These are phyloP conservation scores for Myrmophylax atrothorax DNA, from an alignment of 2,113 vertebrate genomes.

Conservation along the genomic window DNA sequence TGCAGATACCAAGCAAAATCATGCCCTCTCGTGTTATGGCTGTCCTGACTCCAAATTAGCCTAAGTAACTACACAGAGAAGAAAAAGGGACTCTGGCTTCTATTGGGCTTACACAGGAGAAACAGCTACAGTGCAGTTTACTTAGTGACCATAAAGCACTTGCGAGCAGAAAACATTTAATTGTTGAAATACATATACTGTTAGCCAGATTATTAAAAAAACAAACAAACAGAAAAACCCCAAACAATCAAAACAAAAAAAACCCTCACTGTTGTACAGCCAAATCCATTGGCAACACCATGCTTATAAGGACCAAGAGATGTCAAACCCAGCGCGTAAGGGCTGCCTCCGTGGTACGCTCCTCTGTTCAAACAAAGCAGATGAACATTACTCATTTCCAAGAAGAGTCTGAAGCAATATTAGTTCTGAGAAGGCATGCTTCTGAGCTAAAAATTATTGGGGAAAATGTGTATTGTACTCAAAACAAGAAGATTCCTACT, in stretches of 20 bases:
- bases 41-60: not conserved
- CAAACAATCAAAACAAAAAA: not conserved
- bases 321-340: conserved; percentile 81
- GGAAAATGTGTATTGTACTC: not conserved
- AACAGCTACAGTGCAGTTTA: not conserved
- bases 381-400: not conserved
- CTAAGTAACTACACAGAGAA: rapidly evolving
- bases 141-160: not conserved
- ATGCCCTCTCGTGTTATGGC: rapidly evolving
- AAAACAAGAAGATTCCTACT: not conserved
- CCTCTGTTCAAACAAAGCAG: conserved; percentile 77
- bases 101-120: not conserved
- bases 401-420: not conserved
- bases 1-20: not conserved
- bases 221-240: too few species aligned
- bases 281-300: conserved; percentile 74
- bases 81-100: not conserved
- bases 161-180: not conserved
- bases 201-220: not conserved
- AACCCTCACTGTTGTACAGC: conserved; percentile 80
- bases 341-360: conserved; percentile 88
- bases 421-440: not conserved
- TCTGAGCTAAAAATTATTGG: not conserved
- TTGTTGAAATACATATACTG: not conserved
- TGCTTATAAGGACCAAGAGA: conserved; percentile 82